These are phyloP conservation scores for Stictonetta naevosa DNA, from an alignment of 2,113 vertebrate species.

Conservation along the genomic window DNA sequence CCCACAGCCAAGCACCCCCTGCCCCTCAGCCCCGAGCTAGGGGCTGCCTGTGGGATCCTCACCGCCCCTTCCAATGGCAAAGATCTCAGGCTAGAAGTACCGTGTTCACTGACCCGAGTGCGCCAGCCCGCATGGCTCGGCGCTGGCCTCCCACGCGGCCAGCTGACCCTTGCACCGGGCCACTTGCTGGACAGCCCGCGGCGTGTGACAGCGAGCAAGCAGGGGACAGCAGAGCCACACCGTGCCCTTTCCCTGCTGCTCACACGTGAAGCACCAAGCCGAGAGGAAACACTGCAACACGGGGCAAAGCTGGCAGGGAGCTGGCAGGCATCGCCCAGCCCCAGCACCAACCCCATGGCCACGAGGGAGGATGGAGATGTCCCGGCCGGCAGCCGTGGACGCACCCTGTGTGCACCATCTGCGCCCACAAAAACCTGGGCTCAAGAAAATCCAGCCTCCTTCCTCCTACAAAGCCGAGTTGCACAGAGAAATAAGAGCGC, in stretches of 20 bases:
- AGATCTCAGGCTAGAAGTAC: slow-evolving; percentile 27
- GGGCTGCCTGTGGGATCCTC: not conserved
- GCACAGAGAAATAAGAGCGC: not conserved
- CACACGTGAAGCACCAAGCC: not conserved
- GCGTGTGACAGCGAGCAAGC: not conserved
- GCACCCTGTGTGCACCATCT: not conserved
- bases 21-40: not conserved
- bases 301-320: not conserved
- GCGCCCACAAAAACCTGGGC: accelerated
- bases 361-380: not conserved
- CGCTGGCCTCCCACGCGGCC: not conserved
- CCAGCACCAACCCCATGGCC: not conserved
- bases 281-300: not conserved
- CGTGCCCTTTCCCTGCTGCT: slow-evolving; percentile 19
- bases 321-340: not conserved
- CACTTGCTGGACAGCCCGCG: accelerated
- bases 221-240: not conserved
- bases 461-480: not conserved
- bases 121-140: not conserved
- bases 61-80: not conserved
- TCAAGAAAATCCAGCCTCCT: not conserved
- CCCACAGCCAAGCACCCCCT: not conserved
- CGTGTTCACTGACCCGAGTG: not conserved
- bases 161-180: not conserved
- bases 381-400: not conserved